These are phyloP conservation scores for Oligia fasciuncula DNA, from an alignment of 2,888 invertebrate genomes.

Conservation along the genomic window DNA sequence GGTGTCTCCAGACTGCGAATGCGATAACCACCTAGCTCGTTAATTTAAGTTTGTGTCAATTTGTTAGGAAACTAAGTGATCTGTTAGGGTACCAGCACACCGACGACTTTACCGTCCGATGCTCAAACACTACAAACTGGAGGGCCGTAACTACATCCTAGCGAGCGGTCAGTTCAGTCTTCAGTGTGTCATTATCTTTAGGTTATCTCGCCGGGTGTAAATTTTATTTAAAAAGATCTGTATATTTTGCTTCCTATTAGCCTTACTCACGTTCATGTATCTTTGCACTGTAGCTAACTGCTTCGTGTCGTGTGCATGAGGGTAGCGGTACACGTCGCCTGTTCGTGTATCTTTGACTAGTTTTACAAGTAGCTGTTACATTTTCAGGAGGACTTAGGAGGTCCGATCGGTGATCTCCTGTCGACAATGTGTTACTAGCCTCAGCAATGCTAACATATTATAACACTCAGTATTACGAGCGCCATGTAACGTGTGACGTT, in stretches of 20 bases:
- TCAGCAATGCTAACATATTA: constrained; percentile 70
- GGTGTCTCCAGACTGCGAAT: constrained; percentile 74
- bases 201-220: constrained; percentile 76
- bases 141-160: constrained; percentile 36
- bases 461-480: constrained; percentile 81
- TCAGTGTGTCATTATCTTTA: constrained; percentile 71
- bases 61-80: constrained; percentile 80
- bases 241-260: constrained; percentile 86
- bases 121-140: constrained; percentile 40
- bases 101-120: constrained; percentile 52
- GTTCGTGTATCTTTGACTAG: constrained; percentile 67
- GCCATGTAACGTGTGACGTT: constrained; percentile 72
- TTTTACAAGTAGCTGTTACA: constrained; percentile 84
- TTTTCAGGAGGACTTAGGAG: constrained; percentile 92
- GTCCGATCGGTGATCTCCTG: constrained; percentile 92
- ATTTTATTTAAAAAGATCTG: constrained; percentile 85
- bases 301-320: constrained; percentile 82
- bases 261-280: constrained; percentile 80
- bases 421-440: constrained; percentile 91
- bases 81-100: constrained; percentile 66
- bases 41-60: constrained; percentile 84
- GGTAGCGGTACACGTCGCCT: constrained; percentile 70
- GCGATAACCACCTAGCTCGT: constrained; percentile 79
- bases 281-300: constrained; percentile 86
- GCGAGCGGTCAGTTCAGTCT: constrained; percentile 62